Base-by-base conservation (phyloP, 2,113 vertebrate species). In the Ceyx margarethae region DNA sequence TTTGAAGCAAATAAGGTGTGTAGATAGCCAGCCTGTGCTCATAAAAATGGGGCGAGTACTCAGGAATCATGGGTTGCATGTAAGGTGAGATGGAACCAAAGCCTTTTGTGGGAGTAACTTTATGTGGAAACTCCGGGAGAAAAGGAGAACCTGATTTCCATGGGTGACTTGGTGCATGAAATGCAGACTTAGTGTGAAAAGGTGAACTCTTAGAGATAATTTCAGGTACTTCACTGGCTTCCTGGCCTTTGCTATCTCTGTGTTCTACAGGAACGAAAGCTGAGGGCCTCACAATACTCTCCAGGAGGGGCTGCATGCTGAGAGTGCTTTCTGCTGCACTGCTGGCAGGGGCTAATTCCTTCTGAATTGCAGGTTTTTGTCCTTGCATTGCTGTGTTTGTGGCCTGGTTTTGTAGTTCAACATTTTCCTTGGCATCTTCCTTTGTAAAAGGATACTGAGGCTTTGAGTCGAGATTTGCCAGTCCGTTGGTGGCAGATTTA, bases 221-320 rank as follows among this genome's bases (percentile, higher is more conserved):
- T 53, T 98, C 96, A 3, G 97, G 91, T 2, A 84, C 89, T 40
- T 98, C 97, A 2, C 86, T 48, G 9, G 74, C 93, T 42, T 98
- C 98, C 0, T 96, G 79, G 31, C 96, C 97, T 67, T 98, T 97
- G 20, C 75, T 90, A 21, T 97, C 96, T 85, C 97, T 96, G 89
- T 97, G 97, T 42, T 98, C 98, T 1, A 98, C 97, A 0, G 98
- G 98, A 13, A 98, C 97, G 5, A 99, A 99, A 15, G 99, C 99
- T 0, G 99, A 99, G 12, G 97, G 97, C 90, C 98, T 96, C 21
- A 31, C 90, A 7, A 90, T 85, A 54, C 97, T 86, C 43, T 98
- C 98, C 66, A 96, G 48, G 16, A 79, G 43, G 15, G 97, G 84
- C 66, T 96, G 97, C 75, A 96, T 71, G 40, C 87, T 28, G 11